Evolutionary conservation across 1,140 invertebrate species (phyloP).

Genomic region (Penaeus chinensis): DNA sequence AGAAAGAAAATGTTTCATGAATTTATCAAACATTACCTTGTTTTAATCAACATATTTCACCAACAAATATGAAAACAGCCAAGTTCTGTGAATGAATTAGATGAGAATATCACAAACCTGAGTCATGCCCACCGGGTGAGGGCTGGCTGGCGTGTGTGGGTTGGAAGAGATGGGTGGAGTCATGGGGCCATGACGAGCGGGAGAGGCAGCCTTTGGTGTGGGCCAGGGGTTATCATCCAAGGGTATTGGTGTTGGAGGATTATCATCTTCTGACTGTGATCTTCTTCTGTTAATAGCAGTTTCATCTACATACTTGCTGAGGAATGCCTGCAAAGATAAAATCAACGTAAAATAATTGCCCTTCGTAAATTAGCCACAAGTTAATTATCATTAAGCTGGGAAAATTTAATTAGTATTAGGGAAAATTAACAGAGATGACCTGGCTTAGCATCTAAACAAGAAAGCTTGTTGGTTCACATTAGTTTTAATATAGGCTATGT

Average conservation of each 20-base stretch:
- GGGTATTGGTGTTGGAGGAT: constrained; percentile 91
- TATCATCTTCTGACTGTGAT: constrained; percentile 93
- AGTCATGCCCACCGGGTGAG: constrained; percentile 74
- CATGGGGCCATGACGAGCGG: constrained; percentile 71
- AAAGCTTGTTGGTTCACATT: too few relatives aligned
- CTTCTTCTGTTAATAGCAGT: constrained; percentile 79
- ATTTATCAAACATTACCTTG: neutral
- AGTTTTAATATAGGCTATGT: too few relatives aligned
- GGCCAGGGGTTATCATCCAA: constrained; percentile 72
- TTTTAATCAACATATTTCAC: too few relatives aligned
- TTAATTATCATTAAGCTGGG: too few relatives aligned
- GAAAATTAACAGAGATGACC: too few relatives aligned
- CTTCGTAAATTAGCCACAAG: too few relatives aligned
- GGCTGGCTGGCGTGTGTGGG: constrained; percentile 88
- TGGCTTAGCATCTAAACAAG: too few relatives aligned
- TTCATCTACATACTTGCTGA: constrained; percentile 94
- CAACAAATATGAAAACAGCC: too few relatives aligned
- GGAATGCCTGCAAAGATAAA: constrained; percentile 75
- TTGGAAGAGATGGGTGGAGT: constrained; percentile 85
- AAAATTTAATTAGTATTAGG: too few relatives aligned
- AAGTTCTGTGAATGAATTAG: neutral
- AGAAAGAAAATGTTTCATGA: neutral
- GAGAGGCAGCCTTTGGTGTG: constrained; percentile 65
- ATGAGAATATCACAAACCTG: constrained; percentile 64
- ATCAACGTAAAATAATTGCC: neutral